Base-by-base conservation (phyloP, 2,888 invertebrate genomes). In the Hirtodrosophila duncani region DNA sequence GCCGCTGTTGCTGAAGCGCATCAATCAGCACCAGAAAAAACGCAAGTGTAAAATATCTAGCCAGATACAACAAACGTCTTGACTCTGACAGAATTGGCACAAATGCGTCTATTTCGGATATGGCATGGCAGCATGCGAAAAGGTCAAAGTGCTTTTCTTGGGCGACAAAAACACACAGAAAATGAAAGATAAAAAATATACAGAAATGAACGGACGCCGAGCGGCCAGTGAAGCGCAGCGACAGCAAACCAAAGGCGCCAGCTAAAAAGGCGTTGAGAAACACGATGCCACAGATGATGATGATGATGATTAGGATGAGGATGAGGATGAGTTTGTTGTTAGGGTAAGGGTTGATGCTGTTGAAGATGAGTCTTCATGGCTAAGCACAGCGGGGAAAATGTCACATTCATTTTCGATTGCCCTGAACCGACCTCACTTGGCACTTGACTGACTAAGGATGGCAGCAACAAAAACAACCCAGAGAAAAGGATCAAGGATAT, bases 11-110 rank as follows among this genome's bases (percentile, higher is more conserved):
- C 39, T 65, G 74, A 78, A 41, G 71, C 67, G 71, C 60, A 75
- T 74, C 72, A 71, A 74, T 74, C 72, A 74, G 51, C 72, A 64
- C 42, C 39, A 16, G 37, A 44, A 31, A 21, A 30, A 11, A n/a
- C 16, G 11, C 8, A 14, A 9, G 10, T 26, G 30, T 26, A 37
- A 34, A 67, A 58, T 51, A 63, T 41, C 53, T 41, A 49, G 34
- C 31, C 36, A 27, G 29, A 21, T 43, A 34, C 37, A 45, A 44
- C 30, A 37, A 45, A 52, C 50, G 48, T 20, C 60, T 44, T 30
- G 71, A n/a, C n/a, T 34, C 50, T 72, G 72, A 74, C 72, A 75
- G 75, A 74, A 79, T 67, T 74, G 79, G 72, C 79, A 75, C 72
- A 79, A 56, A 61, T 50, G 64, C 62, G 34, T 51, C 53, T 79